Base-by-base conservation (phyloP, 2,113 vertebrate genomes). In the Hemicordylus capensis region DNA sequence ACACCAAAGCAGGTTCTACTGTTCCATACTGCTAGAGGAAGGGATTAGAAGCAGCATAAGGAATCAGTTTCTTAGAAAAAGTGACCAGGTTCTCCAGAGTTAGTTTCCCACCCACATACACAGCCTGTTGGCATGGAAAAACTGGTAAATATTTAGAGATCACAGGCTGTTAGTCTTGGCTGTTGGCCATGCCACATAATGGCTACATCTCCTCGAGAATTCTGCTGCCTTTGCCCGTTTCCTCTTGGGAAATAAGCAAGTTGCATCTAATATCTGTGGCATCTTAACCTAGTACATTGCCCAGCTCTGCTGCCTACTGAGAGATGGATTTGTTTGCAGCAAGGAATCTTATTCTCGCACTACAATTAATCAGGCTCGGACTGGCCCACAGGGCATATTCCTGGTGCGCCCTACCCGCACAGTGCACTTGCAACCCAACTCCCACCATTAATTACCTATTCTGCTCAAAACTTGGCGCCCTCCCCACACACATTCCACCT, bases 111-210 rank as follows among this genome's bases (percentile, higher is more conserved):
- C 66, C n/a, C 76, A 76, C 26, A 44, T 42, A 9, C 14, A 72
- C 14, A 79, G 19, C 72, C 64, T 66, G 15, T 54, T 69, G 28
- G 54, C 26, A 63, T 78, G 28, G 51, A 63, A 44, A 69, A 85
- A 85, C 26, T 58, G 54, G 76, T 15, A 70, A 85, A 70, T 79
- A 79, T 61, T 79, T 72, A 63, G 39, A 78, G 54, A 70, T 79
- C 66, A n/a, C 15, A 66, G 42, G 42, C 54, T 72, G 37, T 56
- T 79, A 78, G 42, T 72, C 22, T 78, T 85, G 66, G 76, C 84
- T 34, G 76, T 64, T 37, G 9, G 42, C 72, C 58, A 66, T 31
- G 72, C 44, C 82, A 48, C 14, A 64, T 19, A 84, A 51, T 20
- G n/a, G 19, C 59, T 10, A 39, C 51, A 59, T 73, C 54, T 72